A percentile compares a stretch with the other conserved stretches of the same genome.
Conservation (phyloP, 2,888 invertebrate genomes). For the Hylaea fasciaria region DNA sequence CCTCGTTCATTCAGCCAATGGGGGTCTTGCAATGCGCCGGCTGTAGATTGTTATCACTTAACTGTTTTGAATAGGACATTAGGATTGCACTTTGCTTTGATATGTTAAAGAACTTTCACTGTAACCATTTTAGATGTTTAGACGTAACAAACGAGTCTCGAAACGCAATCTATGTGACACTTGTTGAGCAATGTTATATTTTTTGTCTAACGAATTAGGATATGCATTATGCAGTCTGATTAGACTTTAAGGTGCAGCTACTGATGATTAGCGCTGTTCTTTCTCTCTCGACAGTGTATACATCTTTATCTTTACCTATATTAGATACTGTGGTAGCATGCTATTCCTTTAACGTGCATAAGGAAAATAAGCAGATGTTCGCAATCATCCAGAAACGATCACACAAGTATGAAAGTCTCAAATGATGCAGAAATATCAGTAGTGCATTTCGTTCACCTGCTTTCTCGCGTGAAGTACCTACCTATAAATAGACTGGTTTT, state of each 20-base stretch:
- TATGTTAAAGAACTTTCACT: constrained; percentile 39
- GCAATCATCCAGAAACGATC: too few relatives aligned
- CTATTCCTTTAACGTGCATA: too few relatives aligned
- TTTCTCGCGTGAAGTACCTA: constrained; percentile 7
- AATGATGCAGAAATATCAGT: constrained; percentile 1
- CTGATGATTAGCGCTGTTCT: too few relatives aligned
- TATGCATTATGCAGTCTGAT: too few relatives aligned
- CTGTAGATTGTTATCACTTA: constrained; percentile 62
- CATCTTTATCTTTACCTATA: too few relatives aligned
- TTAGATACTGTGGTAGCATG: too few relatives aligned
- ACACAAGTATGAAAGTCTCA: background rate
- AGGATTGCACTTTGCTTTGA: constrained; percentile 45
- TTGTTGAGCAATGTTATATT: constrained; percentile 10
- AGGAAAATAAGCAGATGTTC: too few relatives aligned
- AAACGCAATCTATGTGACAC: constrained; percentile 9
- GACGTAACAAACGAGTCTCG: constrained; percentile 21
- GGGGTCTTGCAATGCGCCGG: constrained; percentile 58
- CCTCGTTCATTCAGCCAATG: constrained; percentile 61
- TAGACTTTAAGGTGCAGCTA: too few relatives aligned
- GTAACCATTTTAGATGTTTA: constrained; percentile 24
- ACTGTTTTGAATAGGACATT: constrained; percentile 60
- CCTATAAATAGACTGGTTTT: constrained; percentile 14
- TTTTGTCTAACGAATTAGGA: background rate
- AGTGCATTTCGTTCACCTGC: constrained; percentile 13
- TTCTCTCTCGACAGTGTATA: too few relatives aligned